Percentiles rank a stretch among this genome's conserved stretches.
Conservation (phyloP, 1,140 invertebrate genomes). For the Apolygus lucorum region DNA sequence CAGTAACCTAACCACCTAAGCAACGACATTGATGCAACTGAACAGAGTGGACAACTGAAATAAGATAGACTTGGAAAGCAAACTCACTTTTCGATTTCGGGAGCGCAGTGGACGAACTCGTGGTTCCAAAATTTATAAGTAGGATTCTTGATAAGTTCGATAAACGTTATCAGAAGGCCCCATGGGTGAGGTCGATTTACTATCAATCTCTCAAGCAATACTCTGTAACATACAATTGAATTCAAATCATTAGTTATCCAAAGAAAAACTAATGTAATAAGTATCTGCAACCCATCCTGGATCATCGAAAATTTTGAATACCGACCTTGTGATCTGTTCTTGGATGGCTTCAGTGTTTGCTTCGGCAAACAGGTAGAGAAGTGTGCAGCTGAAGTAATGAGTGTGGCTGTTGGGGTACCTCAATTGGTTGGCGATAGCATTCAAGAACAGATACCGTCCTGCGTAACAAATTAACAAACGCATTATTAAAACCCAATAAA, state of each 20-base stretch:
- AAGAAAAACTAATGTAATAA: no score
- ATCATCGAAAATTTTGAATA: no score
- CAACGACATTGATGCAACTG: no score
- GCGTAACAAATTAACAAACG: no score
- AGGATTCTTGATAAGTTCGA: slow-evolving; percentile 97
- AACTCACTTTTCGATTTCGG: slow-evolving; percentile 94
- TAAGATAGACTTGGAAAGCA: no score
- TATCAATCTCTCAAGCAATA: slow-evolving; percentile 91
- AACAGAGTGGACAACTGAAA: no score
- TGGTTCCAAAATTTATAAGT: slow-evolving; percentile 99
- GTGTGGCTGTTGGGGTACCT: slow-evolving; percentile 99
- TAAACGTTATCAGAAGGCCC: slow-evolving; percentile 97
- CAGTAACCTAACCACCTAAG: no score
- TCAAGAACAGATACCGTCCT: slow-evolving; percentile 88
- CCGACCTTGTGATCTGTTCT: slow-evolving; percentile 60
- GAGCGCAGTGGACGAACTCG: slow-evolving; percentile 97
- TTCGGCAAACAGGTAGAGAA: slow-evolving; percentile 96
- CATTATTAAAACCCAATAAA: no score
- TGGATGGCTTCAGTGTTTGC: slow-evolving; percentile 95
- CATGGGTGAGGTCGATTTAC: slow-evolving; percentile 98
- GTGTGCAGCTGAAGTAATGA: slow-evolving; percentile 96
- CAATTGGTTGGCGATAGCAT: slow-evolving; percentile 96
- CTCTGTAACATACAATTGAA: slow-evolving; percentile 56
- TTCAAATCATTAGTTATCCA: not conserved
- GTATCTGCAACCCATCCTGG: no score